Percentiles rank a stretch among this genome's conserved stretches.
phyloP scores from a whole-genome alignment of 2,113 vertebrate species.

The Embiotoca jacksoni region DNA sequence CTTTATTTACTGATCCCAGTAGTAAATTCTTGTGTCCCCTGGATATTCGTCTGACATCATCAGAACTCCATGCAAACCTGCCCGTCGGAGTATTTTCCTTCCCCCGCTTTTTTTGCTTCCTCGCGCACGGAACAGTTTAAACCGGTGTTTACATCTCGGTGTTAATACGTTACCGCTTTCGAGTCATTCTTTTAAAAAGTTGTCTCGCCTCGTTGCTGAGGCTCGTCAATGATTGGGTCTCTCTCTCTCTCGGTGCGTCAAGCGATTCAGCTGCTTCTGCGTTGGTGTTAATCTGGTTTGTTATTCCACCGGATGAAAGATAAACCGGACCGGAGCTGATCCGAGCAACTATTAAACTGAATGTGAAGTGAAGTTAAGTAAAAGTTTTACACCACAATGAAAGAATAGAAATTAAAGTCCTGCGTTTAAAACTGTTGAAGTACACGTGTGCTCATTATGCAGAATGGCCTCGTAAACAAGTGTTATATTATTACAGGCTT shows the following conservation, averaged over 20 bases:
- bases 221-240: conserved; percentile 64
- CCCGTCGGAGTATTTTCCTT: background rate
- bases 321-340: background rate
- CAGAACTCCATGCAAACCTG: background rate
- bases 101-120: background rate
- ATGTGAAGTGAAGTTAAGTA: too few species aligned
- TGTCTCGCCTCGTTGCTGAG: background rate
- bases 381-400: too few species aligned
- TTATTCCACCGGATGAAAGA: conserved; percentile 19
- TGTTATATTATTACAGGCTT: too few species aligned
- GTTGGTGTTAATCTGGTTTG: conserved; percentile 11
- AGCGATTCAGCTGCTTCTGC: background rate
- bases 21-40: conserved; percentile 1
- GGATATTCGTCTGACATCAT: conserved; percentile 20
- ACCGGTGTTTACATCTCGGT: background rate
- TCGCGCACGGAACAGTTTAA: background rate
- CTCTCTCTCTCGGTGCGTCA: background rate
- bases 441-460: too few species aligned
- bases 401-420: too few species aligned
- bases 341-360: background rate
- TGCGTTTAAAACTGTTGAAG: too few species aligned
- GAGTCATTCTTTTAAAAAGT: background rate
- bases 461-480: too few species aligned
- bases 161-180: conserved; percentile 56
- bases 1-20: conserved; percentile 18